Base-by-base conservation (phyloP, 2,113 vertebrate species). In the Euleptes europaea region DNA sequence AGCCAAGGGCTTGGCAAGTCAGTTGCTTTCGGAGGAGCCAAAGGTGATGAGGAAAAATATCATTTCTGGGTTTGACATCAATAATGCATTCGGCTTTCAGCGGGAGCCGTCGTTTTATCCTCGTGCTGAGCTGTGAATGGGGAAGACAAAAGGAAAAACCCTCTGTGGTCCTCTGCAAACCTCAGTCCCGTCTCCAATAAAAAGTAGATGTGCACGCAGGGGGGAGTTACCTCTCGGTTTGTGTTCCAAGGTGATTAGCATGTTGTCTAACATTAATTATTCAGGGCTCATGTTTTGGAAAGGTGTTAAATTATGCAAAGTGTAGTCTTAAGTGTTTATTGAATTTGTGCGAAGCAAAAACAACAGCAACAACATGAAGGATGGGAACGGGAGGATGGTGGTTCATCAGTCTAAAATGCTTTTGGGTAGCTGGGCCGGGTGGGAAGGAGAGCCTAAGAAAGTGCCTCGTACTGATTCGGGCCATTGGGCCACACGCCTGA, bases 221-320 rank as follows among this genome's bases (percentile, higher is more conserved):
- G 80, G 49, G 35, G 71, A 72, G 40, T 31, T 88, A 66, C 69
- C 81, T 51, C 83, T 88, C 65, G 86, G 0, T 66, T 90, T 79
- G 21, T 89, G 63, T 93, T 90, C 83, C 9, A 83, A 93, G 86
- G 90, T 87, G 90, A 94, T 94, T 94, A 93, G 90, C 85, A 44
- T 86, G 87, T 91, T 91, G 86, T 89, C 92, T 91, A 86, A 26
- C 28, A 91, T 94, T 83, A 91, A 94, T 93, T 94, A 94, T 94
- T 82, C 86, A 93, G 90, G 82, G 87, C 88, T 66, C 84, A 74
- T 92, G 91, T 90, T 93, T 93, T 86, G 81, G 89, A 88, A 84
- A 76, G 69, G 49, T 82, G 87, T 86, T 93, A 90, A 92, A 93
- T 94, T 93, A 94, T 94, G 90, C 92, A 94, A 85, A 79, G 80